These are phyloP conservation scores for Corythornis madagascariensis DNA, from an alignment of 2,113 vertebrate species.

Conservation along the genomic window DNA sequence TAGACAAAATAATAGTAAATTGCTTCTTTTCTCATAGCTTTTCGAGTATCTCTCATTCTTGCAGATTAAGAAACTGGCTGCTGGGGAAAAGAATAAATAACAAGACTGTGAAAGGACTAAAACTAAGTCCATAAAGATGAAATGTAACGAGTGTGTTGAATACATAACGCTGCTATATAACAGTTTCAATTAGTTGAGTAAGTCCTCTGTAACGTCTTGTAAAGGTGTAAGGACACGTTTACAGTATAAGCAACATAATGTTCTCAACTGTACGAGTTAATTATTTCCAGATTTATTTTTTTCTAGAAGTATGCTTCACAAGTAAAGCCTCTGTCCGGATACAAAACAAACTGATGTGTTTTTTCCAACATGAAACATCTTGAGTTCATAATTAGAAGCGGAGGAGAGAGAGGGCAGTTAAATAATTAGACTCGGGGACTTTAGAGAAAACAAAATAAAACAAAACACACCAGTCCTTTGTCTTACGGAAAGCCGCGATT, in stretches of 20 bases:
- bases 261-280: slow-evolving; percentile 77
- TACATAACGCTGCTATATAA: slow-evolving; percentile 63
- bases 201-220: slow-evolving; percentile 64
- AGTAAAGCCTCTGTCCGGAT: slow-evolving; percentile 55
- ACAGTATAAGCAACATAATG: slow-evolving; percentile 74
- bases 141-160: slow-evolving; percentile 67
- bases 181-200: slow-evolving; percentile 56
- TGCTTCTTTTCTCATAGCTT: neutral
- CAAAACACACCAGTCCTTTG: neutral
- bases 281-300: slow-evolving; percentile 75
- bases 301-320: slow-evolving; percentile 57
- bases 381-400: slow-evolving; percentile 67
- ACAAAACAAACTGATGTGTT: slow-evolving; percentile 63
- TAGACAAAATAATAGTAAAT: neutral
- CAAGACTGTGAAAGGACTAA: slow-evolving; percentile 47
- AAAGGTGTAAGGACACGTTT: slow-evolving; percentile 74
- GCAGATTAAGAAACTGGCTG: neutral
- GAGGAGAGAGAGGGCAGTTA: slow-evolving; percentile 56
- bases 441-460: neutral
- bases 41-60: neutral
- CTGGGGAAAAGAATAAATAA: neutral
- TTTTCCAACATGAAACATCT: slow-evolving; percentile 63
- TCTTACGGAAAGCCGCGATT: neutral
- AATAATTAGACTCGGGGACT: slow-evolving; percentile 43
- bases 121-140: slow-evolving; percentile 64